These are phyloP conservation scores for Setipinna tenuifilis DNA, from an alignment of 2,797 vertebrate species.

Conservation along the genomic window DNA sequence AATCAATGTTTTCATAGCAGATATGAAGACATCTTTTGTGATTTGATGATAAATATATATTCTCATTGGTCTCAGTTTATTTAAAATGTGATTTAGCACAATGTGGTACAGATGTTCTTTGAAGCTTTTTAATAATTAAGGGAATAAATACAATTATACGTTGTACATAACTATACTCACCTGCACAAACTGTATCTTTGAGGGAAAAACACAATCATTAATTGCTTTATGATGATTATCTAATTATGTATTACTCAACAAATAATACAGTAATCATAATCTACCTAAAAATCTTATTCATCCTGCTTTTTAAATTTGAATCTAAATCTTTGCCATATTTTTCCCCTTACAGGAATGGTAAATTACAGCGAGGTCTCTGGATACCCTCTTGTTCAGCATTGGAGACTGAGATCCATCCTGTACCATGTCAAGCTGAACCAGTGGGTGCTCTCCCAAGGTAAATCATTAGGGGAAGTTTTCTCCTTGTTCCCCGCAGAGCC, in stretches of 20 bases:
- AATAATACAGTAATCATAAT: background rate
- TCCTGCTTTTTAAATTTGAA: conserved; percentile 19
- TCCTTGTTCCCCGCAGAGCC: background rate
- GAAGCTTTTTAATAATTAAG: background rate
- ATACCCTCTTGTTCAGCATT: conserved; percentile 92
- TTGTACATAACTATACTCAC: background rate
- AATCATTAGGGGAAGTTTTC: conserved; percentile 56
- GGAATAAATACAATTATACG: background rate
- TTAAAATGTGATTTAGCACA: background rate
- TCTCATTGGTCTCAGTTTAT: background rate
- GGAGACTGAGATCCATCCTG: conserved; percentile 91
- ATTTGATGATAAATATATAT: background rate
- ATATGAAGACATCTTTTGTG: background rate
- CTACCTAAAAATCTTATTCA: background rate
- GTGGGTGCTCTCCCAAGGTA: conserved; percentile 91
- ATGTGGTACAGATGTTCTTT: background rate
- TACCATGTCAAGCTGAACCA: conserved; percentile 96
- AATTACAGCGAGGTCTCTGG: conserved; percentile 98
- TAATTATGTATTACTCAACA: background rate
- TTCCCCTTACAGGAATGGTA: conserved; percentile 86
- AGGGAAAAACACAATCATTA: background rate
- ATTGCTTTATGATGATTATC: background rate
- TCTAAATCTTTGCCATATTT: background rate
- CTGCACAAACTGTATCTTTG: background rate
- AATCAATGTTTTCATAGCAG: background rate